These are phyloP conservation scores for Cyclura pinguis DNA, from an alignment of 2,797 vertebrate species.

Conservation along the genomic window DNA sequence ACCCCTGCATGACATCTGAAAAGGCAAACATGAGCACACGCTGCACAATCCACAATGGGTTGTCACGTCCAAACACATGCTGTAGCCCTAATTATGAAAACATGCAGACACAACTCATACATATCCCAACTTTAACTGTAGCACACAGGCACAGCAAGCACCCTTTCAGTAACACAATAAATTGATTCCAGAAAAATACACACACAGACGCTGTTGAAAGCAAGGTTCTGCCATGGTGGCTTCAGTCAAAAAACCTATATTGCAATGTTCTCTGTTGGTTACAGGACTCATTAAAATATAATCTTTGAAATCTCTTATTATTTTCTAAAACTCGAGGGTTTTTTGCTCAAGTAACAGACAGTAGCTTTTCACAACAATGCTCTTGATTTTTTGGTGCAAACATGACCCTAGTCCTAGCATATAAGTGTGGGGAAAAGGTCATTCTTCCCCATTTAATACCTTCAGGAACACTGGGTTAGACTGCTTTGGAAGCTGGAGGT, in stretches of 20 bases:
- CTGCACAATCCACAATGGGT: neutral
- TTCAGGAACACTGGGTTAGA: no score
- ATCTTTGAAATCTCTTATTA: neutral
- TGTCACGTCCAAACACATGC: neutral
- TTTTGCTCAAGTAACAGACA: neutral
- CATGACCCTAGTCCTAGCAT: no score
- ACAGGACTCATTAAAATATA: neutral
- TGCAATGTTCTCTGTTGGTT: neutral
- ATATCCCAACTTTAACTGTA: neutral
- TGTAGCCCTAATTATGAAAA: no score
- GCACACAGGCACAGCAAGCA: neutral
- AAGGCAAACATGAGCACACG: neutral
- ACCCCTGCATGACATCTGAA: no score
- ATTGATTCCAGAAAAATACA: neutral
- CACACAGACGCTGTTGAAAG: no score
- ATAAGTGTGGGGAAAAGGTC: no score
- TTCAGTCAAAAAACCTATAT: neutral
- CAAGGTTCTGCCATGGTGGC: neutral
- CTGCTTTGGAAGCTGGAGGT: no score
- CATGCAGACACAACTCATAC: neutral
- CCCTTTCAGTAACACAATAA: no score
- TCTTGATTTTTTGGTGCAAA: no score
- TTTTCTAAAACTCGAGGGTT: neutral
- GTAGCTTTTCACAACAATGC: neutral
- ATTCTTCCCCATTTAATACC: no score